Percentiles rank a stretch among this genome's conserved stretches.
These are phyloP conservation scores for Neosilurus hyrtlii DNA, from an alignment of 2,797 vertebrate species.

Conservation along the genomic window DNA sequence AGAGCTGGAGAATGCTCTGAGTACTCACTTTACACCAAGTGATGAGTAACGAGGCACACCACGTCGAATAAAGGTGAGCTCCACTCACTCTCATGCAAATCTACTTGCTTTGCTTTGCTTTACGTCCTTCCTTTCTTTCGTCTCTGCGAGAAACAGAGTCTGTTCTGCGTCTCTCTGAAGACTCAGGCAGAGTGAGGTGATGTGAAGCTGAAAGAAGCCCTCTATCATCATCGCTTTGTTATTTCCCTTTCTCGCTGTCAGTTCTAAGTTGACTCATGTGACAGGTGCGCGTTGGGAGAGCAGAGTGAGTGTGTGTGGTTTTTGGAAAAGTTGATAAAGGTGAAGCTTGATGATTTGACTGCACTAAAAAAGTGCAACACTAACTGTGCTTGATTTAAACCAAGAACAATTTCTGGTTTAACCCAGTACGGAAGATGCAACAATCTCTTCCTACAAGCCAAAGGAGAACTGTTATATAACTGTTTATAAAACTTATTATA, in stretches of 20 bases:
- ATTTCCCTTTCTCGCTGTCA: conserved; percentile 51
- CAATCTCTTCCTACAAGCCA: neutral
- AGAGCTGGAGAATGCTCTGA: neutral
- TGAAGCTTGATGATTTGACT: neutral
- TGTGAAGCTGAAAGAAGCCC: conserved; percentile 62
- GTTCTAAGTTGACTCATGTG: conserved; percentile 55
- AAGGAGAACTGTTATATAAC: neutral
- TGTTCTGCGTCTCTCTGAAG: conserved; percentile 58
- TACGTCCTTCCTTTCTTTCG: conserved; percentile 47
- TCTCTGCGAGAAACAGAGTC: conserved; percentile 16
- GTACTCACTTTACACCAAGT: conserved; percentile 53
- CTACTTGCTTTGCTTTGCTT: conserved; percentile 55
- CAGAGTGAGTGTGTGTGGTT: no score
- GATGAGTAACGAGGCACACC: conserved; percentile 27
- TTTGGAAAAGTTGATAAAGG: neutral
- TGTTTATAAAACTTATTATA: neutral
- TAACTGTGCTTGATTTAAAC: conserved; percentile 10
- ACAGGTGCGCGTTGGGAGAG: conserved; percentile 26
- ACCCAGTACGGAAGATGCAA: neutral
- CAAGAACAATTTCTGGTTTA: neutral
- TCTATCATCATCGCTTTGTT: conserved; percentile 58
- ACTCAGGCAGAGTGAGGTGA: conserved; percentile 60
- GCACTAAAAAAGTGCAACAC: neutral
- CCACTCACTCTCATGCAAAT: conserved; percentile 66
- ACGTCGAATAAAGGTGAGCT: conserved; percentile 71